Percentiles rank a stretch among this genome's conserved stretches.
These are phyloP conservation scores for Thunnus maccoyii DNA, from an alignment of 2,113 vertebrate species.

Conservation along the genomic window DNA sequence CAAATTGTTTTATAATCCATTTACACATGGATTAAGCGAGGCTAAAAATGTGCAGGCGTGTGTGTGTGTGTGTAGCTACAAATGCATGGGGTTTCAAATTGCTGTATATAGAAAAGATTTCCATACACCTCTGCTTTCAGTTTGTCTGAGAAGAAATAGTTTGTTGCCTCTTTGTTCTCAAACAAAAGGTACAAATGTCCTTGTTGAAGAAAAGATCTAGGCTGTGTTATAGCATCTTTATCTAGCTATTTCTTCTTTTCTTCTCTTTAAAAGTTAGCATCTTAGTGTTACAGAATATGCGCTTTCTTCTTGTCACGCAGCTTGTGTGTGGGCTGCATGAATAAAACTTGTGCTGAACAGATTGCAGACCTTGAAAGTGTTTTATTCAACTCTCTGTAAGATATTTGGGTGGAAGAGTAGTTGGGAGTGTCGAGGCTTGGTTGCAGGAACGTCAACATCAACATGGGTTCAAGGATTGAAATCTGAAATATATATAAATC, in stretches of 20 bases:
- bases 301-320: background rate
- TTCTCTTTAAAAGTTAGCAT: background rate
- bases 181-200: slow-evolving; percentile 3
- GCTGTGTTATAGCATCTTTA: slow-evolving; percentile 1
- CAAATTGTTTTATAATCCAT: slow-evolving; percentile 53
- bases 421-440: background rate
- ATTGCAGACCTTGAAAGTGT: slow-evolving; percentile 8
- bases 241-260: background rate
- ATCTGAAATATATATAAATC: too few species aligned
- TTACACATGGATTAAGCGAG: slow-evolving; percentile 16
- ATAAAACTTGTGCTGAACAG: background rate
- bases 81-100: slow-evolving; percentile 9
- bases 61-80: background rate
- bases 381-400: background rate
- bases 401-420: background rate
- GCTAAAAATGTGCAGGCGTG: background rate
- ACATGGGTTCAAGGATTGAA: too few species aligned
- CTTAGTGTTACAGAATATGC: background rate
- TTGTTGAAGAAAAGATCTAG: background rate
- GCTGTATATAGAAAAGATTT: background rate
- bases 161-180: slow-evolving; percentile 17
- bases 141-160: background rate
- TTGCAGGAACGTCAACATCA: background rate
- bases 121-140: background rate
- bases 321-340: background rate